Base-by-base conservation (phyloP, 2,888 invertebrate genomes). In the Caenorhabditis wallacei region DNA sequence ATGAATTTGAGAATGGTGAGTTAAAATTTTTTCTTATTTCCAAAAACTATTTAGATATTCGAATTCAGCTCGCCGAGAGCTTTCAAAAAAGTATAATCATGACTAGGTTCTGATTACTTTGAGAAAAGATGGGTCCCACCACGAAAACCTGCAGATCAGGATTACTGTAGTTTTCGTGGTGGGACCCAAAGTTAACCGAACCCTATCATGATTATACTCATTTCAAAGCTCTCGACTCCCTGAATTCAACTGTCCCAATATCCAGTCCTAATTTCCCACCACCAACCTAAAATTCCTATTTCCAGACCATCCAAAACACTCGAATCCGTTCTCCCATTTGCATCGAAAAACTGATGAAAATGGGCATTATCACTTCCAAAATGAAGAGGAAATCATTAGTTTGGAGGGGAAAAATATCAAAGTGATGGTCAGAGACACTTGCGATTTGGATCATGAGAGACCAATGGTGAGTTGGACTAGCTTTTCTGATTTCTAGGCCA, bases 1-100 rank as follows among this genome's bases (percentile, higher is more conserved):
- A 18, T 24, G 61, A 61, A 22, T 61, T 11, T 43, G 61, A 61
- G 16, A 43, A 26, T 26, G n/a, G 61, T 61, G 1, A 61, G 61
- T 61, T n/a, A 30, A 18, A n/a, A 20, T 22, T 40, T 4, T 53
- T 53, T 53, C 24, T 53, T 53, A 11, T 53, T 53, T 53, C 4
- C 1, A 20, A 51, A 10, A 35, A 8, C 10, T 35, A 4, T 35
- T 35, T 37, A 13, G 11, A 16, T 16, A 16, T 26, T 51, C 20
- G 2, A 7, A 18, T 8, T 35, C 57, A 57, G 10, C 26, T 35
- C 35, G 7, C 18, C 18, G 57, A 56, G 18, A 30, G 30, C 30
- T 30, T 51, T 51, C 20, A 4, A 51, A 51, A 20, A 11, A 20
- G 48, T 51, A 51, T 51, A 51, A 51, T 51, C 48, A 51, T 51